Evolutionary conservation across 2,888 invertebrate genomes (phyloP).

Genomic region (Cynaeus angustus): DNA sequence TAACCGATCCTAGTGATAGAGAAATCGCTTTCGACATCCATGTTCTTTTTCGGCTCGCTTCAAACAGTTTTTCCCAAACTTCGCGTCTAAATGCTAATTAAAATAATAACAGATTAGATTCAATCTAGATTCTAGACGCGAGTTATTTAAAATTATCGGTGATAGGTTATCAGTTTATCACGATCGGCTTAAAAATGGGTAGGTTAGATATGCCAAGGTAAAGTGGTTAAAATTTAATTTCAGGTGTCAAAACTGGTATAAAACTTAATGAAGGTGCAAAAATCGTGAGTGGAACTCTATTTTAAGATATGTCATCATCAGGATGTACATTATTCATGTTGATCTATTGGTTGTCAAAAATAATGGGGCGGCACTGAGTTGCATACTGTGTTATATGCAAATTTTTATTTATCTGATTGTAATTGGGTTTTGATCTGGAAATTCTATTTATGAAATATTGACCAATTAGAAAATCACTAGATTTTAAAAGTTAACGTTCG

Average conservation of each 20-base stretch:
- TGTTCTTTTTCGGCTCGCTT: constrained; percentile 29
- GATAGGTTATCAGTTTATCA: constrained; percentile 29
- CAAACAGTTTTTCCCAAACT: constrained; percentile 22
- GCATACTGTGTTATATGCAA: constrained; percentile 2
- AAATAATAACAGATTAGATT: constrained; percentile 33
- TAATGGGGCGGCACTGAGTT: background rate
- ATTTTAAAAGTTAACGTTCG: too few relatives aligned
- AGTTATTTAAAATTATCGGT: constrained; percentile 19
- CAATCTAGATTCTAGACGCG: constrained; percentile 11
- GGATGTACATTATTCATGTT: constrained; percentile 2
- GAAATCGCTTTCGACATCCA: constrained; percentile 29
- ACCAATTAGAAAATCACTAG: too few relatives aligned
- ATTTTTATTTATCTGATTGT: background rate
- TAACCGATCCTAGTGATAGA: constrained; percentile 39
- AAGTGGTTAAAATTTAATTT: background rate
- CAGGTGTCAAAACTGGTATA: constrained; percentile 3
- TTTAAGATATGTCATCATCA: constrained; percentile 3
- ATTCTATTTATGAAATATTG: too few relatives aligned
- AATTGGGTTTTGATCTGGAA: too few relatives aligned
- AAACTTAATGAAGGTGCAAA: constrained; percentile 8
- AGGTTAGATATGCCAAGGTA: too few relatives aligned
- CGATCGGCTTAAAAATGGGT: constrained; percentile 17
- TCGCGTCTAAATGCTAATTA: constrained; percentile 25
- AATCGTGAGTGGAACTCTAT: background rate
- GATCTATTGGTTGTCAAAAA: constrained; percentile 3